Conservation (phyloP, 2,113 vertebrate species). For the Mustelus asterias region DNA sequence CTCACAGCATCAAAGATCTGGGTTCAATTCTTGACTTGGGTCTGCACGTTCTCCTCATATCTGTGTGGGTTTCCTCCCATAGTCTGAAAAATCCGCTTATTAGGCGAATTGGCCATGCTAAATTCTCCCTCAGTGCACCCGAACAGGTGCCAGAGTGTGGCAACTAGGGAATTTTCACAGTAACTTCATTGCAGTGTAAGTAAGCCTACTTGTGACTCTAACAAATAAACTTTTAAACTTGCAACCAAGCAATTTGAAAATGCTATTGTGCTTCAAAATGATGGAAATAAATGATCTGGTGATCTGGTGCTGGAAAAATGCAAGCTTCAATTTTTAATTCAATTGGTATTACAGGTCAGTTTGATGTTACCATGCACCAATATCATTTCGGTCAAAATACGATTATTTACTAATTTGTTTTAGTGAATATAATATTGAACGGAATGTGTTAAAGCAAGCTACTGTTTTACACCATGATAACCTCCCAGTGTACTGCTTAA, state of each 20-base stretch:
- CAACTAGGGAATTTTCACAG: too few species aligned
- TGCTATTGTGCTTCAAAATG: not conserved
- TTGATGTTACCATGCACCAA: not conserved
- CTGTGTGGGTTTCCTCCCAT: too few species aligned
- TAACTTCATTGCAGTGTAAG: too few species aligned
- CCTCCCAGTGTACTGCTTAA: not conserved
- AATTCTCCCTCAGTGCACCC: too few species aligned
- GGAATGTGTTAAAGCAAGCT: not conserved
- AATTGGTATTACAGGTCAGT: not conserved
- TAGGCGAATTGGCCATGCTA: too few species aligned
- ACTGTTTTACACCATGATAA: not conserved
- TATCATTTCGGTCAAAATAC: not conserved
- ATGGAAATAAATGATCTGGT: not conserved
- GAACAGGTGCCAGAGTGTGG: too few species aligned
- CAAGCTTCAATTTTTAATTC: not conserved
- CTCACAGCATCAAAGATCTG: too few species aligned
- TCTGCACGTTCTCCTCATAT: too few species aligned
- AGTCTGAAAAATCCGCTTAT: too few species aligned
- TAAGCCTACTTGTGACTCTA: too few species aligned
- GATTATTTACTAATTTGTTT: not conserved
- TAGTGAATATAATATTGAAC: not conserved
- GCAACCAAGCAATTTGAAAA: not conserved
- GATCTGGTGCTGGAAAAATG: not conserved
- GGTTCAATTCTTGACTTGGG: too few species aligned
- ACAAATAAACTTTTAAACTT: too few species aligned